Evolutionary conservation across 2,797 vertebrate species (phyloP), one percentile per base, ranked within the genome.

Genomic region (Hemibagrus guttatus): DNA sequence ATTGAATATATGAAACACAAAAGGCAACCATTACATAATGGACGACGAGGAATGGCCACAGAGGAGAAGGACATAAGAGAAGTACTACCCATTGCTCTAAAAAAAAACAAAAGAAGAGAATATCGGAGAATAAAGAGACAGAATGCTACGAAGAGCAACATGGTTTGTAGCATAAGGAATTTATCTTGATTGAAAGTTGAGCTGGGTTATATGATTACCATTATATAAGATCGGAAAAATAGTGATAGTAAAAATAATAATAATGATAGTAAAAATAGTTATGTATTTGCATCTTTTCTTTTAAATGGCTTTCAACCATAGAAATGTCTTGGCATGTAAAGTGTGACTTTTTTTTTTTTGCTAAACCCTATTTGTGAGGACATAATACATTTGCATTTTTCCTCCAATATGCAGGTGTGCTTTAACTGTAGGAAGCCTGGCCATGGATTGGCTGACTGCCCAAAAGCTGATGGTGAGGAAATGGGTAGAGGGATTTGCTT

Each of bases 351-450:
- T 49, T 49, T 49, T 49, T 49, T 49, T 28, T 31, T 52, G 23
- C 42, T 17, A 19, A 74, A 26, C 42, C 42, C 4, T 74, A 42
- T 74, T 42, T 42, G 3, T 71, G 35, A 23, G 19, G 11, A 4
- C 19, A 12, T 23, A 71, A 42, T 23, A 21, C 39, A 72, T 74
- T 42, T 42, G 39, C 39, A 72, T 74, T 74, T 49, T 21, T 75
- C 4, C 23, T n/a, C 3, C 56, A 71, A 4, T 83, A 28, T 61
- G 3, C 88, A 97, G 97, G 91, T 97, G 0, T 99, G 98, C 91
- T 99, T 99, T 91, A 97, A 98, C 93, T 99, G 98, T 90, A 96
- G 97, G 90, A 96, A 97, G n/a, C 96, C 97, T 0, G 98, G 98
- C 39, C 98, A 99, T 0, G 97, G 97, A 0, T 80, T 99, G 92